These are phyloP conservation scores for Heliothis virescens DNA, from an alignment of 1,140 invertebrate species.

Conservation along the genomic window DNA sequence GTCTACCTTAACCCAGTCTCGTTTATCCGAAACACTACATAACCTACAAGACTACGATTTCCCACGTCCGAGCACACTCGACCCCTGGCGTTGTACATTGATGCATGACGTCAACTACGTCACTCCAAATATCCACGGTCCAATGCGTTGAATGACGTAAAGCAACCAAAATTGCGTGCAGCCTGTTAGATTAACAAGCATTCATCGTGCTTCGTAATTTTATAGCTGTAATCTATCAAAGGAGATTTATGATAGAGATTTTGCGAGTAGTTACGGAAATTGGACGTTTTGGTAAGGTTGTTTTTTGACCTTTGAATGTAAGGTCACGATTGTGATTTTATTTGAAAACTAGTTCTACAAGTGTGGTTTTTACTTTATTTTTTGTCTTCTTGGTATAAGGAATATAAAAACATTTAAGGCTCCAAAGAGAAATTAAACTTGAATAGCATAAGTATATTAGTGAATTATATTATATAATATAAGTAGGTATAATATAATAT, in stretches of 20 bases:
- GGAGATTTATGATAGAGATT: conserved; percentile 33
- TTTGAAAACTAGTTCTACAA: not conserved
- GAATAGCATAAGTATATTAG: too few relatives aligned
- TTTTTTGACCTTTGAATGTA: not conserved
- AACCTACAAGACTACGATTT: conserved; percentile 30
- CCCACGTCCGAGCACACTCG: conserved; percentile 7
- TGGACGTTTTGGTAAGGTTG: not conserved
- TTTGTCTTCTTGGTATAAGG: not conserved
- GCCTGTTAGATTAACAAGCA: conserved; percentile 30
- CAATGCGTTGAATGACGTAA: conserved; percentile 27
- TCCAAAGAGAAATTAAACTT: too few relatives aligned
- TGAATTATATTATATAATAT: too few relatives aligned
- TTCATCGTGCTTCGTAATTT: conserved; percentile 30
- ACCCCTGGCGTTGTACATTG: conserved; percentile 19
- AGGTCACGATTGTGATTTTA: not conserved
- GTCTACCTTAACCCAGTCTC: not conserved
- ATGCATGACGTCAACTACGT: conserved; percentile 23
- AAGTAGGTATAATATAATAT: too few relatives aligned
- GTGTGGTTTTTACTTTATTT: not conserved
- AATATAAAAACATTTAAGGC: too few relatives aligned
- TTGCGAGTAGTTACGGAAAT: conserved; percentile 18
- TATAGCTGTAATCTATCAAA: conserved; percentile 40
- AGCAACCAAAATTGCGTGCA: conserved; percentile 39
- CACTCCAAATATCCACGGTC: conserved; percentile 26
- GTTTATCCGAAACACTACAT: not conserved